These are phyloP conservation scores for Colostygia pectinataria DNA, from an alignment of 2,888 invertebrate species.

Conservation along the genomic window DNA sequence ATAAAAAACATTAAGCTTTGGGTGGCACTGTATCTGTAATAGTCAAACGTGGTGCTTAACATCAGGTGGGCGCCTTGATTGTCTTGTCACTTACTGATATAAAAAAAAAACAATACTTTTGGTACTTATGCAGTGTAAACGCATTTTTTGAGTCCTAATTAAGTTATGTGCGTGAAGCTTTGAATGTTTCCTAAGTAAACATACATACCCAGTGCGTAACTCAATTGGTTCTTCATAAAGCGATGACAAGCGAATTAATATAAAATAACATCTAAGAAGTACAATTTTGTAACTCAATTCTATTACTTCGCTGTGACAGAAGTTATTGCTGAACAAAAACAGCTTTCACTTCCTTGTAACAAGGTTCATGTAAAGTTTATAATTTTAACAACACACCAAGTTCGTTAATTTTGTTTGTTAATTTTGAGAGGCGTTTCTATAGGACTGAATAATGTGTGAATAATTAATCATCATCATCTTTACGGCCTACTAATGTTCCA, in stretches of 20 bases:
- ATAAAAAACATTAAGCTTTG: too few species aligned
- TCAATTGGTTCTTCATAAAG: slow-evolving; percentile 25
- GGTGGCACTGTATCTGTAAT: too few species aligned
- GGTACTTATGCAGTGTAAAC: too few species aligned
- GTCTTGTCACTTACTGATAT: too few species aligned
- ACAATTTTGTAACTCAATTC: slow-evolving; percentile 25
- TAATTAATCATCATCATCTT: too few species aligned
- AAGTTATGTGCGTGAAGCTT: too few species aligned
- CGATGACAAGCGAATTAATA: slow-evolving; percentile 31
- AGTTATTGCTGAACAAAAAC: slow-evolving; percentile 8
- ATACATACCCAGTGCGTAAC: neutral
- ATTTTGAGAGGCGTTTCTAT: slow-evolving; percentile 1
- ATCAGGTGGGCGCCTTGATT: too few species aligned
- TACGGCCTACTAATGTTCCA: too few species aligned
- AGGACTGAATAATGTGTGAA: neutral
- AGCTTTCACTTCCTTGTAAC: neutral
- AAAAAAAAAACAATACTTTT: too few species aligned
- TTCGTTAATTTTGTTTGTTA: slow-evolving; percentile 15
- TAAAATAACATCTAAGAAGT: slow-evolving; percentile 31
- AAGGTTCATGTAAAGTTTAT: neutral
- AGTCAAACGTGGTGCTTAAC: too few species aligned
- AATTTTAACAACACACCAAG: slow-evolving; percentile 1
- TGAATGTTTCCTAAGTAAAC: neutral
- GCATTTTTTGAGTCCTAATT: too few species aligned
- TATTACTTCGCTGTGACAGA: neutral